phyloP scores from a whole-genome alignment of 1,140 invertebrate genomes.

The Chrysopa pallens region DNA sequence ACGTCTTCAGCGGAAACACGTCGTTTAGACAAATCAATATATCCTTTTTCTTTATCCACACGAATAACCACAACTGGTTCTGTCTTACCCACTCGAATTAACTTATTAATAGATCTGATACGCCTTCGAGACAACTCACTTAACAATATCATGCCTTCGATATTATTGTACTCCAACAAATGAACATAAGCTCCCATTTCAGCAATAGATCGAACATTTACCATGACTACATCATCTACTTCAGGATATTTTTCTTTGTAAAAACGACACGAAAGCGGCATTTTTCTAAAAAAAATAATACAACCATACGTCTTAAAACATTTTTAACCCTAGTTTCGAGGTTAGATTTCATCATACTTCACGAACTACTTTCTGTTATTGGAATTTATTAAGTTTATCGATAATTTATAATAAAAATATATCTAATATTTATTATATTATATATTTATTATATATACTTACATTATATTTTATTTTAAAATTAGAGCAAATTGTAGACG shows the following conservation, averaged over 20 bases:
- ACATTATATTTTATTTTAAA: no score
- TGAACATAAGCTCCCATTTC: constrained; percentile 99
- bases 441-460: no score
- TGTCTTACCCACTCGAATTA: constrained; percentile 95
- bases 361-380: neutral
- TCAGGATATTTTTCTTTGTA: constrained; percentile 97
- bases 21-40: constrained; percentile 98
- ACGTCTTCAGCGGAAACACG: constrained; percentile 96
- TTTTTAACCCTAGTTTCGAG: neutral
- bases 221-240: constrained; percentile 99
- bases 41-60: constrained; percentile 99
- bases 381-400: neutral
- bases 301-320: constrained; percentile 2
- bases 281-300: constrained; percentile 28
- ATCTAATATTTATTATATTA: no score
- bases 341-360: constrained; percentile 9
- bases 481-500: no score
- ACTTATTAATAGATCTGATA: constrained; percentile 98
- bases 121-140: constrained; percentile 95
- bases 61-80: constrained; percentile 99
- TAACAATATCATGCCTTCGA: constrained; percentile 90
- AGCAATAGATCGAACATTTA: constrained; percentile 93
- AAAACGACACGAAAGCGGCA: constrained; percentile 94
- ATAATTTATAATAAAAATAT: neutral
- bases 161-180: constrained; percentile 96